Conservation (phyloP, 2,888 invertebrate genomes). For the Drosophila nr. fundita region DNA sequence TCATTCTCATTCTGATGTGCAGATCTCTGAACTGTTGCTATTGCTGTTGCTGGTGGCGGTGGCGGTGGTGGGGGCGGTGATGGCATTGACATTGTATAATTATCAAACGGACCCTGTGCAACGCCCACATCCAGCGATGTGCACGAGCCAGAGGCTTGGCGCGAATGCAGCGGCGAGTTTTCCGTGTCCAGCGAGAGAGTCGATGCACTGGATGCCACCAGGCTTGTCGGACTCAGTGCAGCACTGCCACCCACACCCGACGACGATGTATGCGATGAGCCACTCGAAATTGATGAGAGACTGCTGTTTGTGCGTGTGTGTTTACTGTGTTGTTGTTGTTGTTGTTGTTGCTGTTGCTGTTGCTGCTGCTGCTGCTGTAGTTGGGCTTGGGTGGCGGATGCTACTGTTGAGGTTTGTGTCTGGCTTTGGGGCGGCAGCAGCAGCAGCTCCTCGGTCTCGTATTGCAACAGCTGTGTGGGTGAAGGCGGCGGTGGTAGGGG, state of each 20-base stretch:
- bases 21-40: constrained; percentile 9
- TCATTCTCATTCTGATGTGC: constrained; percentile 82
- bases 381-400: constrained; percentile 14
- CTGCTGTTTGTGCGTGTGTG: constrained; percentile 84
- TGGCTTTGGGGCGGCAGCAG: constrained; percentile 33
- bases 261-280: constrained; percentile 76
- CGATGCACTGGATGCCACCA: constrained; percentile 64
- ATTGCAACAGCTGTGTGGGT: constrained; percentile 83
- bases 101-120: constrained; percentile 52
- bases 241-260: constrained; percentile 75
- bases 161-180: constrained; percentile 79
- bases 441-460: constrained; percentile 64
- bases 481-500: constrained; percentile 84
- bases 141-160: constrained; percentile 81
- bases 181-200: constrained; percentile 78
- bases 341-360: constrained; percentile 8
- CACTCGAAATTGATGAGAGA: constrained; percentile 82
- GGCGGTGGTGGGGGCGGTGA: constrained; percentile 71
- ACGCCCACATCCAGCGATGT: constrained; percentile 66
- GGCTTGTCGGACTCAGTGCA: constrained; percentile 51
- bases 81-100: constrained; percentile 61
- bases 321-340: constrained; percentile 57
- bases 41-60: constrained; percentile 36
- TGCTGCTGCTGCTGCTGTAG: constrained; percentile 15
- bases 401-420: constrained; percentile 19